A percentile compares a stretch with the other conserved stretches of the same genome.
phyloP scores from a whole-genome alignment of 1,140 invertebrate species.

The Phortica variegata region DNA sequence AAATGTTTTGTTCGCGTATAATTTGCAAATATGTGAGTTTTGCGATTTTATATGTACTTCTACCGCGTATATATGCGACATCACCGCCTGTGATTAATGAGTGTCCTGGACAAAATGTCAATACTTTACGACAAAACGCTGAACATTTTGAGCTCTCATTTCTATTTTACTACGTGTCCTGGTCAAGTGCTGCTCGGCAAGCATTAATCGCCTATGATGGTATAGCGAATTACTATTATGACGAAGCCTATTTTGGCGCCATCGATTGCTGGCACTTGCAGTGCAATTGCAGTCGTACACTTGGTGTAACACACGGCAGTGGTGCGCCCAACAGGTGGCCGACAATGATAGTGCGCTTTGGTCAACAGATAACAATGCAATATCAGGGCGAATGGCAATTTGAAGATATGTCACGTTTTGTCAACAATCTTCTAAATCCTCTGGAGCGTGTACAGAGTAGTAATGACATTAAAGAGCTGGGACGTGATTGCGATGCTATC shows the following conservation, averaged over 20 bases:
- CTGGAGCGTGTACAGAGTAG: conserved; percentile 33
- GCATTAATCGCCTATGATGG: conserved; percentile 35
- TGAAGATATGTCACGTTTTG: conserved; percentile 31
- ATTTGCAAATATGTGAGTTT: conserved; percentile 5
- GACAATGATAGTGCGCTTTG: conserved; percentile 37
- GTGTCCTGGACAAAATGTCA: conserved; percentile 36
- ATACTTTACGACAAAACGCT: conserved; percentile 21
- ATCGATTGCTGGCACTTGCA: conserved; percentile 47
- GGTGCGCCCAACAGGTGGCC: conserved; percentile 44
- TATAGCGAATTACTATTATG: conserved; percentile 31
- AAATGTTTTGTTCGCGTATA: conserved; percentile 13
- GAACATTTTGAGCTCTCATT: conserved; percentile 30
- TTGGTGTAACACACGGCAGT: conserved; percentile 23
- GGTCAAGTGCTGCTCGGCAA: conserved; percentile 39
- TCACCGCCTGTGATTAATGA: conserved; percentile 6
- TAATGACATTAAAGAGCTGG: conserved; percentile 21
- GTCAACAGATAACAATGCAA: conserved; percentile 27
- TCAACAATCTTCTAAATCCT: conserved; percentile 38
- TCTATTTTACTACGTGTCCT: conserved; percentile 49
- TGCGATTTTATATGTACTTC: neutral
- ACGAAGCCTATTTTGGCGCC: conserved; percentile 36
- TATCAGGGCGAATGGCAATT: conserved; percentile 43
- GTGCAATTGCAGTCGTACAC: conserved; percentile 44
- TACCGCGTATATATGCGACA: neutral
- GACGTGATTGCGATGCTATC: conserved; percentile 38